A percentile compares a stretch with the other conserved stretches of the same genome.
phyloP scores from a whole-genome alignment of 2,113 vertebrate genomes.

The Nannobrachium achirus region DNA sequence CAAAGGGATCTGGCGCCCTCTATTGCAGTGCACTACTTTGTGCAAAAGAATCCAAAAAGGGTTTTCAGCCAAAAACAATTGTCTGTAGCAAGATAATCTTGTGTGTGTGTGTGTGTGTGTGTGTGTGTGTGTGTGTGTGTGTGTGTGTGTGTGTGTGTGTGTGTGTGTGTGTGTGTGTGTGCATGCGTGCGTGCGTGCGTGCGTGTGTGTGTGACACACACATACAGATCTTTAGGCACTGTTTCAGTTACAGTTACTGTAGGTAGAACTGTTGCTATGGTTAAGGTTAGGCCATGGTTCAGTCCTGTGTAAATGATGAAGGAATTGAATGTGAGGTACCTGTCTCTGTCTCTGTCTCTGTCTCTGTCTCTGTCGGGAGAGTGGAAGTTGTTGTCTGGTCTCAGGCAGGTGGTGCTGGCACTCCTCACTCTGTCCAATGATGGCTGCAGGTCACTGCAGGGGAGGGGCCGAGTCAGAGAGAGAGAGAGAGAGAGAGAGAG shows the following conservation, averaged over 20 bases:
- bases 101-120: not conserved
- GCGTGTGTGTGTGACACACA: not conserved
- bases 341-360: constrained; percentile 99
- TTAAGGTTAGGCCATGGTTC: not conserved
- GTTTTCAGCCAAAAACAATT: too few species aligned
- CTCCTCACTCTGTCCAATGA: constrained; percentile 98
- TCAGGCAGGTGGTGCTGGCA: constrained; percentile 99
- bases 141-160: not conserved
- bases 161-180: not conserved
- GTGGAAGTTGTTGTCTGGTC: constrained; percentile 96
- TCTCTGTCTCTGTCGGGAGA: constrained; percentile 98
- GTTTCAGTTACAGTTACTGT: too few species aligned
- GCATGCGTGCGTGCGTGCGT: not conserved
- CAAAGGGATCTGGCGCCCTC: too few species aligned
- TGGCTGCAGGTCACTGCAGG: constrained; percentile 96
- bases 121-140: not conserved
- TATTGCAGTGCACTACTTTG: too few species aligned
- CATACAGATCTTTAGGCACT: too few species aligned
- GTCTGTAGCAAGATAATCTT: too few species aligned
- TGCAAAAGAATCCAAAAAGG: too few species aligned
- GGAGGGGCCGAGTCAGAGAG: constrained; percentile 75
- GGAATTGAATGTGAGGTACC: constrained; percentile 38
- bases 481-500: constrained; percentile 5
- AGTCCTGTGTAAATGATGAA: too few species aligned
- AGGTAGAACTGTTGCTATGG: not conserved